Base-by-base conservation (phyloP, 2,113 vertebrate species). In the Xiphias gladius region DNA sequence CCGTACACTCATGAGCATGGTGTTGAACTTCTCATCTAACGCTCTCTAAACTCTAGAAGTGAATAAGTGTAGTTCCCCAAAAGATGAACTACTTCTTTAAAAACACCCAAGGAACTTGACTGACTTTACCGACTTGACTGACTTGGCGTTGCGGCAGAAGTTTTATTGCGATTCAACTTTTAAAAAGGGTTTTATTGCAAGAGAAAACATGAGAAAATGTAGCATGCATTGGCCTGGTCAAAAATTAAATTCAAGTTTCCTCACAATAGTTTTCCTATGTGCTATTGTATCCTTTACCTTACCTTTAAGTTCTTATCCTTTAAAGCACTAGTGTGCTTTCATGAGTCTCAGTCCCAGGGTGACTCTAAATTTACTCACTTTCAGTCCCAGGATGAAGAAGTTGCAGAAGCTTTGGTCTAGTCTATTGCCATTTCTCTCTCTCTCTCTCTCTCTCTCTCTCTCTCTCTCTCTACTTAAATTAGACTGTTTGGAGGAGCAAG, bases 311-410 rank as follows among this genome's bases (percentile, higher is more conserved):
- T 54, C 13, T 52, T 69, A 26, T 8, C 22, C 71, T 66, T 73
- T 79, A 67, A 62, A 64, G 48, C 46, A 62, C 55, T n/a, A 52
- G 32, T 67, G 71, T 48, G 58, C 17, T 80, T 83, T 82, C 84
- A 83, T 61, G 67, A 92, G 77, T 90, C 67, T 74, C 17, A 35
- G 55, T 82, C 80, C 69, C 79, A 7, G 39, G 52, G 22, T 61
- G 76, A 79, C 64, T 75, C 57, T 88, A 88, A 82, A 86, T 90
- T 72, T 67, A 76, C 80, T 80, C 55, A 75, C 79, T 80, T 77
- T 84, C 55, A 73, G 54, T 50, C 64, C 65, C 74, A 54, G 80
- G 30, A 76, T 87, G 74, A 87, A 80, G 71, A 80, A 75, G 85
- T 30, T 89, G 63, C 73, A 83, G 76, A 71, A 80, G 86, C 58